Evolutionary conservation across 2,797 vertebrate species (phyloP).

Genomic region (Falco novaeseelandiae): DNA sequence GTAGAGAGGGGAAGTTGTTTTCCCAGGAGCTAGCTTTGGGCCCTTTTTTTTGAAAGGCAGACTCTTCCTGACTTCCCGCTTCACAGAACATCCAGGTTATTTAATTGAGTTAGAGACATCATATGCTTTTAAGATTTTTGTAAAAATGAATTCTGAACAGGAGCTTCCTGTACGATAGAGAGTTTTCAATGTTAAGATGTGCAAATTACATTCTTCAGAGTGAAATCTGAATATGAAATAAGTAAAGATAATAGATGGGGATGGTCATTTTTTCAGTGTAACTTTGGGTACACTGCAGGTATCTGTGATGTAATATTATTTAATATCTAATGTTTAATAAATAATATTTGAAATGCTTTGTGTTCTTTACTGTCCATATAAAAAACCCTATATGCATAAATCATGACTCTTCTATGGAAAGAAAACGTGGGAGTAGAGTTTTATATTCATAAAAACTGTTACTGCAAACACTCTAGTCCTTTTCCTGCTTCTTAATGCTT

Average conservation of each 20-base stretch:
- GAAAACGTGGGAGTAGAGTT: neutral
- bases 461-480: neutral
- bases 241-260: neutral
- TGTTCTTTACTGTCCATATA: neutral
- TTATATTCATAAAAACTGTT: neutral
- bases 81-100: neutral
- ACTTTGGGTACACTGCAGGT: neutral
- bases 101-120: neutral
- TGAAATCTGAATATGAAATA: neutral
- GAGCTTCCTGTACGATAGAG: neutral
- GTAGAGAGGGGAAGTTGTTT: neutral
- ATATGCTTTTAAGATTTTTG: neutral
- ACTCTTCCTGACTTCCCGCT: neutral
- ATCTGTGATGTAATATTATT: neutral
- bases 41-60: neutral
- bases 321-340: neutral
- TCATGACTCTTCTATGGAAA: neutral
- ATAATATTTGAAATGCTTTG: neutral
- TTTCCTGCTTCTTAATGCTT: neutral
- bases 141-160: neutral
- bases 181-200: neutral
- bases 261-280: neutral
- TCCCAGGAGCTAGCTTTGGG: neutral
- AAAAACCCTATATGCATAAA: neutral
- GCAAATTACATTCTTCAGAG: neutral